Evolutionary conservation across 1,140 invertebrate genomes (phyloP), one percentile per base, ranked within the genome.

Genomic region (Drosophila yakuba): DNA sequence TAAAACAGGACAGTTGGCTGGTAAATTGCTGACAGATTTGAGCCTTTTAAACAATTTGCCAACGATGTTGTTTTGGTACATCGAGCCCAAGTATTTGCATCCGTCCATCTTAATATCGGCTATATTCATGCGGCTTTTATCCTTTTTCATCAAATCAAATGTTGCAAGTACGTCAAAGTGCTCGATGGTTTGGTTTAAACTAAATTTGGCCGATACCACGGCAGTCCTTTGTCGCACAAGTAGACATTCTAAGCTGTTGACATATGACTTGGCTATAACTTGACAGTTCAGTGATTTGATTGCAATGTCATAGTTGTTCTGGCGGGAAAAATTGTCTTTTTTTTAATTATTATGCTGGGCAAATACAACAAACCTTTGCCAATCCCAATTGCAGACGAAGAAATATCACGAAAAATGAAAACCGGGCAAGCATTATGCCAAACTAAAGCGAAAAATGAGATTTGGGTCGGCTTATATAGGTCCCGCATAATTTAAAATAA

Each of bases 101-200:
- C 83, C 78, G 35, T 88, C 71, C 35, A 88, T 35, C 36, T 76
- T 56, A 1, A 48, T 4, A 4, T 48, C 15, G 0, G 54, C 58
- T 2, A 86, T 5, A 17, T 55, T 88, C 41, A 73, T 47, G 36
- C 48, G 54, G 20, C 10, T 67, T 11, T 79, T 62, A 28, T 86
- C 78, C 62, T 58, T 82, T 14, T 69, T 82, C 0, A 78, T 0
- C 10, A 83, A 23, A 15, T 80, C 50, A 4, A 88, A 15, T 1
- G 11, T 17, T 3, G 28, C n/a, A 1, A 23, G 14, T 1, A 80
- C 56, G 12, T 58, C 39, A 11, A 74, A 78, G 1, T 63, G 0
- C 0, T 48, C 15, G 5, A 62, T 39, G 7, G 50, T 68, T 35
- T 63, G 20, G 14, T 60, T 64, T 2, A 82, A 36, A n/a, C 1